A percentile compares a stretch with the other conserved stretches of the same genome.
Evolutionary conservation across 2,888 invertebrate genomes (phyloP).

Genomic region (Camptogramma bilineatum): DNA sequence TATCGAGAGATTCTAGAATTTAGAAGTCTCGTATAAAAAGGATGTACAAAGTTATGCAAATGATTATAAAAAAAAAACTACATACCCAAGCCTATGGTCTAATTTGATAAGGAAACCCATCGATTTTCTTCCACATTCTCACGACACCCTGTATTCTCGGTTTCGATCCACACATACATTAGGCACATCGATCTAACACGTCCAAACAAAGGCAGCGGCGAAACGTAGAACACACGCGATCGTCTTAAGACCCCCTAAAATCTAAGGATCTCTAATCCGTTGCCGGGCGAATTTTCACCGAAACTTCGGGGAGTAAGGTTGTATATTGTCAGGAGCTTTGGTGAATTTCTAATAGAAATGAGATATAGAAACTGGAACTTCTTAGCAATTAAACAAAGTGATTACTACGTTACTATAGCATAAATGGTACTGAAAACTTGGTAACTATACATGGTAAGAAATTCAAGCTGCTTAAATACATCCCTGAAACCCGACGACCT

Average conservation of each 20-base stretch:
- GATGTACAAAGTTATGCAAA: too few species aligned
- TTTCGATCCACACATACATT: conserved; percentile 82
- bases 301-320: conserved; percentile 18
- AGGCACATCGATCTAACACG: conserved; percentile 81
- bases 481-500: too few species aligned
- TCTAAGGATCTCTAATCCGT: conserved; percentile 48
- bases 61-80: too few species aligned
- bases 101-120: not conserved
- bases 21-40: too few species aligned
- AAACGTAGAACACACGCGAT: conserved; percentile 78
- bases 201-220: conserved; percentile 75
- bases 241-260: conserved; percentile 62
- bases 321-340: conserved; percentile 2
- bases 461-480: too few species aligned
- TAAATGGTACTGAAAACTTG: too few species aligned
- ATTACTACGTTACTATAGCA: too few species aligned
- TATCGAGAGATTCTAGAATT: too few species aligned
- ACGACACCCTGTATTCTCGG: conserved; percentile 46
- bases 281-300: conserved; percentile 28
- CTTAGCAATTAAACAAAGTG: too few species aligned
- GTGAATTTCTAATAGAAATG: conserved; percentile 8
- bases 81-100: not conserved
- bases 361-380: conserved; percentile 1
- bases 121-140: not conserved
- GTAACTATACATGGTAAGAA: too few species aligned